Conservation (phyloP, 2,113 vertebrate genomes). For the Aspidoscelis tigris region DNA sequence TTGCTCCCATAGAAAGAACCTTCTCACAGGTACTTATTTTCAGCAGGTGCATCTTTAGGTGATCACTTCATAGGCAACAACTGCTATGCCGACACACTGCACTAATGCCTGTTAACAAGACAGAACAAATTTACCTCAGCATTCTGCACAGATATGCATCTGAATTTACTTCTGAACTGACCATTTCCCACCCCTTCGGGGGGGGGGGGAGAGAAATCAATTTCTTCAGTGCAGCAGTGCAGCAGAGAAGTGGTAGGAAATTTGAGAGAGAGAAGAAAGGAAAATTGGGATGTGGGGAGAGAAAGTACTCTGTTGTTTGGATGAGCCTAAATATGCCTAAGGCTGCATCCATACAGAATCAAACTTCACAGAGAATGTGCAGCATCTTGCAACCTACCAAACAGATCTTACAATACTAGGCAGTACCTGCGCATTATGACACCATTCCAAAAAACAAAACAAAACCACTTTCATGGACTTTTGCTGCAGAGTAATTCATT, state of each 20-base stretch:
- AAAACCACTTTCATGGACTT: too few species aligned
- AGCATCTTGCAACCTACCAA: too few species aligned
- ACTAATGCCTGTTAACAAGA: constrained; percentile 8
- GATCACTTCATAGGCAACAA: neutral
- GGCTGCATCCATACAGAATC: too few species aligned
- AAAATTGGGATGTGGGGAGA: neutral
- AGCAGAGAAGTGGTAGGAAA: neutral
- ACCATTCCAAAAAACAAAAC: too few species aligned
- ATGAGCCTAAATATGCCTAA: neutral
- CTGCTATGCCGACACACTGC: neutral
- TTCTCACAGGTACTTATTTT: constrained; percentile 5
- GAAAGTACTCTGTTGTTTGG: neutral
- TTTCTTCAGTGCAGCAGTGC: too few species aligned
- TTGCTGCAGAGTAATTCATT: too few species aligned
- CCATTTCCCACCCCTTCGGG: neutral
- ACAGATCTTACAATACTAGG: too few species aligned
- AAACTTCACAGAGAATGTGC: too few species aligned
- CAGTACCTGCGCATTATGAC: too few species aligned
- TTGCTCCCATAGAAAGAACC: neutral
- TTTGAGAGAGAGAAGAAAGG: neutral
- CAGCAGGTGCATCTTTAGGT: neutral
- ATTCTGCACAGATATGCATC: neutral
- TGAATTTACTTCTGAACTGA: neutral
- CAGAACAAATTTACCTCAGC: neutral
- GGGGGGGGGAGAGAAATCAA: too few species aligned